Evolutionary conservation across 2,797 vertebrate genomes (phyloP).

Genomic region (Esox lucius): DNA sequence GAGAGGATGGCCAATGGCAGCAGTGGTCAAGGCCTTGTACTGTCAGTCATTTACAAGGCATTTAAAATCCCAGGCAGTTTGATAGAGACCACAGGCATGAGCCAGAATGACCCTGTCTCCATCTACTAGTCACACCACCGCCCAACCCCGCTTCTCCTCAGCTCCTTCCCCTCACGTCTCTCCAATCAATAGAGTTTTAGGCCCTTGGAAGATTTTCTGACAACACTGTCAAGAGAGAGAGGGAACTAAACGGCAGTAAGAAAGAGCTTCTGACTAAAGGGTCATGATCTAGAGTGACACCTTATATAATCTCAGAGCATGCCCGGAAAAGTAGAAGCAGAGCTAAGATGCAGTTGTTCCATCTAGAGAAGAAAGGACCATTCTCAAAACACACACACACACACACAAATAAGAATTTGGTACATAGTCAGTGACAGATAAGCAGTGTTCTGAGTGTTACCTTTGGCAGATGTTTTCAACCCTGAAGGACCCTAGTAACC

Average conservation of each 20-base stretch:
- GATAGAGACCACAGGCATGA: background rate
- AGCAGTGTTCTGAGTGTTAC: background rate
- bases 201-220: background rate
- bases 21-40: background rate
- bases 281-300: background rate
- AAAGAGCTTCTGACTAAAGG: background rate
- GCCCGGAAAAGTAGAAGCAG: background rate
- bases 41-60: background rate
- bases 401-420: background rate
- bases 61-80: background rate
- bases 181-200: background rate
- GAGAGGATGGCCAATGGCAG: background rate
- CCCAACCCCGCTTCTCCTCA: background rate
- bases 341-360: background rate
- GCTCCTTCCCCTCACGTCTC: background rate
- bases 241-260: background rate
- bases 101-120: background rate
- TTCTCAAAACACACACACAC: background rate
- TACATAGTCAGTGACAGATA: background rate
- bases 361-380: background rate
- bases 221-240: slow-evolving; percentile 1
- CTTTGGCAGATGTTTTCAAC: background rate
- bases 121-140: slow-evolving; percentile 7
- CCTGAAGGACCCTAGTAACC: slow-evolving; percentile 1
- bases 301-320: background rate